These are phyloP conservation scores for Hypercompe scribonia DNA, from an alignment of 2,888 invertebrate genomes.

Conservation along the genomic window DNA sequence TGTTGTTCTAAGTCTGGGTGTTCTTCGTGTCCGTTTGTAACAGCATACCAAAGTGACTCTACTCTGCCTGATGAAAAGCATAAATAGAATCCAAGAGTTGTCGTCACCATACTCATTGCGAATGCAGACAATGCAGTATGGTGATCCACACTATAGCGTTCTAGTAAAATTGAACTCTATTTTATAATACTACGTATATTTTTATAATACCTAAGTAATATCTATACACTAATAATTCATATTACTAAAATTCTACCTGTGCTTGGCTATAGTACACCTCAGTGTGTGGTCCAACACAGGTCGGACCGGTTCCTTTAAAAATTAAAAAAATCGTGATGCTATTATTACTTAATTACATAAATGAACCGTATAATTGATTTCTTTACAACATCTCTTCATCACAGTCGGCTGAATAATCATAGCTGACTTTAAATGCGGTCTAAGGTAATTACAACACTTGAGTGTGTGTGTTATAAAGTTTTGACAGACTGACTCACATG, in stretches of 20 bases:
- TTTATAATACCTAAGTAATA: too few relatives aligned
- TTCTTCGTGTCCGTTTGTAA: too few relatives aligned
- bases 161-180: too few relatives aligned
- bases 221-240: background rate
- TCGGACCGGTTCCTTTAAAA: constrained; percentile 5
- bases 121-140: too few relatives aligned
- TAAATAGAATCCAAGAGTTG: too few relatives aligned
- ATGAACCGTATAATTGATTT: constrained; percentile 8
- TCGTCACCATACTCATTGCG: too few relatives aligned
- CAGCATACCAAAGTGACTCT: too few relatives aligned
- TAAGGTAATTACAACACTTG: background rate
- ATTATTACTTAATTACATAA: constrained; percentile 4
- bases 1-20: too few relatives aligned
- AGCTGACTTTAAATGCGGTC: background rate
- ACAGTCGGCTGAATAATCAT: constrained; percentile 3
- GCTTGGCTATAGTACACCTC: background rate
- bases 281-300: constrained; percentile 5
- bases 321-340: background rate
- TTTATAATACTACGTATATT: too few relatives aligned
- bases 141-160: too few relatives aligned
- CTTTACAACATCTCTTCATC: background rate
- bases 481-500: background rate
- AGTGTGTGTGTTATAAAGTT: background rate
- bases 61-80: too few relatives aligned
- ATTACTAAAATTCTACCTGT: background rate